Evolutionary conservation across 2,113 vertebrate species (phyloP).

Genomic region (Vulpes lagopus): DNA sequence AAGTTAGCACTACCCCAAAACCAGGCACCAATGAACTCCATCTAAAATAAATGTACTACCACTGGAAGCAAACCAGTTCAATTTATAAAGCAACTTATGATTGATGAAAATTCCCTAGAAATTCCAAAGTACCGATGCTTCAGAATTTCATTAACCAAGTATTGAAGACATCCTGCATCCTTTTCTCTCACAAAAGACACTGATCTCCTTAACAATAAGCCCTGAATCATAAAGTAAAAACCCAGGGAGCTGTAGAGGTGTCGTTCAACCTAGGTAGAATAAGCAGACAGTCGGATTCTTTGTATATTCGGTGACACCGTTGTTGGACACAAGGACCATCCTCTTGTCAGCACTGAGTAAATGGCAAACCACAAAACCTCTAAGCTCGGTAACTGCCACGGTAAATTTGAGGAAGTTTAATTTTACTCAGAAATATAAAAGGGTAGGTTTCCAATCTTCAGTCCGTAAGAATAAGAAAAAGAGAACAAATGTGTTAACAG

Average conservation of each 20-base stretch:
- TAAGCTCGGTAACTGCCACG: background rate
- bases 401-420: slow-evolving; percentile 62
- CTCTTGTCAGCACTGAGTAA: slow-evolving; percentile 45
- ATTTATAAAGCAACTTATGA: background rate
- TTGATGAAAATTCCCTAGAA: background rate
- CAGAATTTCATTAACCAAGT: slow-evolving; percentile 39
- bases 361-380: slow-evolving; percentile 15
- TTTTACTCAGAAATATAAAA: slow-evolving; percentile 62
- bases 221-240: slow-evolving; percentile 27
- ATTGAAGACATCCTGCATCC: background rate
- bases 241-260: background rate
- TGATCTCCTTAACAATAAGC: background rate
- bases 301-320: background rate
- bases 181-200: slow-evolving; percentile 25
- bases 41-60: background rate
- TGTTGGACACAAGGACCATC: background rate
- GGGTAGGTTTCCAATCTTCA: background rate
- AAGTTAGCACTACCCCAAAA: background rate
- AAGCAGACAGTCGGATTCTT: background rate
- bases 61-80: background rate
- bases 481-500: background rate
- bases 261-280: background rate
- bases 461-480: background rate
- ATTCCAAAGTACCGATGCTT: background rate
- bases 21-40: background rate